Evolutionary conservation across 1,140 invertebrate genomes (phyloP), one percentile per base, ranked within the genome.

Genomic region (Lordiphosa mommai): DNA sequence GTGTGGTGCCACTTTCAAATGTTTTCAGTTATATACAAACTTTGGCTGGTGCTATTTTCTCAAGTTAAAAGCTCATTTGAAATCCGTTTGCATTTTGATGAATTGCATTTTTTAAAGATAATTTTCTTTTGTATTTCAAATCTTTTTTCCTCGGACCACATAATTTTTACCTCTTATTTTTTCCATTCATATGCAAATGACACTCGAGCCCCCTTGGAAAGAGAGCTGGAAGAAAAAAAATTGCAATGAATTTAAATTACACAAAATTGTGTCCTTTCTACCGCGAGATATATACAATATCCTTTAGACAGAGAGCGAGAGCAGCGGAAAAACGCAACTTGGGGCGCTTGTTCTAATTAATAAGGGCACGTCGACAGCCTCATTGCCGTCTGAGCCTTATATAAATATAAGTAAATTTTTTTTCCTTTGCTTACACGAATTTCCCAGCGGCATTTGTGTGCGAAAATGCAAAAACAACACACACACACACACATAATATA

Each of bases 401-500:
- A 23, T 23, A 23, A 23, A 23, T 23, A 23, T 53, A 53, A 32
- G 59, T 59, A 52, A 51, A 82, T 76, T 40, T 47, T 55, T 44
- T 70, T 55, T 47, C 13, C 69, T 57, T 60, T 30, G 23, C 56
- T 56, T 64, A 57, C 61, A 82, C 33, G 67, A 76, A 82, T 82
- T 82, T 84, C 71, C 76, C 76, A 84, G 37, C 66, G 77, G 76
- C 56, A 76, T 80, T 80, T 71, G 30, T 52, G 23, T 38, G 63
- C 61, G 63, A 67, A 43, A 76, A 84, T 84, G 72, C 76, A 80
- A 80, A 76, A 80, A 71, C 55, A 80, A 82, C 76, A 77, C 37
- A 37, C 69, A 58, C 47, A 49, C 49, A 65, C 49, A 41, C 47
- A 57, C 41, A 57, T 12, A 49, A 50, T 9, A 38, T 13, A 49